A percentile compares a stretch with the other conserved stretches of the same genome.
Conservation (phyloP, 92 coral and sea anemone species). For the Umimayanthus kanabou region DNA sequence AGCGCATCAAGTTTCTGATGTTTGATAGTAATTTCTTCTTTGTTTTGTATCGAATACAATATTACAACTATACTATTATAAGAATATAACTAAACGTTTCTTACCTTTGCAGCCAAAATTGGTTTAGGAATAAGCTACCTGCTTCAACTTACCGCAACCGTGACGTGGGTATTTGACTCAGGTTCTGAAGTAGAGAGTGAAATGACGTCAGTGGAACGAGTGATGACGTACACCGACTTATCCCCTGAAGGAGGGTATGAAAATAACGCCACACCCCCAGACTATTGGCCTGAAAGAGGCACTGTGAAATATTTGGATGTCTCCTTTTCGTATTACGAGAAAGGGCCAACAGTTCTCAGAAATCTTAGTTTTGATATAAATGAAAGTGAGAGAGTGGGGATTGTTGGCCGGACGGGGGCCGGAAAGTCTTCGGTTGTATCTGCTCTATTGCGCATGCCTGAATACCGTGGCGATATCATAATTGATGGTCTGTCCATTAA, state of each 20-base stretch:
- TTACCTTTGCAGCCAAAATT: not conserved
- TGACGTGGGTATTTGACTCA: constrained; percentile 1
- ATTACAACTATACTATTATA: too few species aligned
- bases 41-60: too few species aligned
- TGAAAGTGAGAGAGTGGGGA: constrained; percentile 10
- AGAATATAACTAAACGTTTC: too few species aligned
- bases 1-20: too few species aligned
- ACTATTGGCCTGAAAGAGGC: constrained; percentile 8
- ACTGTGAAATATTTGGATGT: not conserved
- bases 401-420: constrained; percentile 13
- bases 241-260: not conserved
- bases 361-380: not conserved
- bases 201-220: constrained; percentile 4
- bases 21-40: too few species aligned
- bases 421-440: constrained; percentile 15
- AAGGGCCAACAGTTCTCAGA: constrained; percentile 9
- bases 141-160: not conserved
- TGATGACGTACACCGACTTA: constrained; percentile 3
- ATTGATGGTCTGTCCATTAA: constrained; percentile 11
- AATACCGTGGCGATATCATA: not conserved
- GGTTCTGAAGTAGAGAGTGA: constrained; percentile 5
- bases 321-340: not conserved
- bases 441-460: constrained; percentile 17
- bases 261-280: constrained; percentile 10
- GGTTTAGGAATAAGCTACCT: constrained; percentile 7